These are phyloP conservation scores for Caenorhabditis briggsae DNA, from an alignment of 1,140 invertebrate genomes.

Conservation along the genomic window DNA sequence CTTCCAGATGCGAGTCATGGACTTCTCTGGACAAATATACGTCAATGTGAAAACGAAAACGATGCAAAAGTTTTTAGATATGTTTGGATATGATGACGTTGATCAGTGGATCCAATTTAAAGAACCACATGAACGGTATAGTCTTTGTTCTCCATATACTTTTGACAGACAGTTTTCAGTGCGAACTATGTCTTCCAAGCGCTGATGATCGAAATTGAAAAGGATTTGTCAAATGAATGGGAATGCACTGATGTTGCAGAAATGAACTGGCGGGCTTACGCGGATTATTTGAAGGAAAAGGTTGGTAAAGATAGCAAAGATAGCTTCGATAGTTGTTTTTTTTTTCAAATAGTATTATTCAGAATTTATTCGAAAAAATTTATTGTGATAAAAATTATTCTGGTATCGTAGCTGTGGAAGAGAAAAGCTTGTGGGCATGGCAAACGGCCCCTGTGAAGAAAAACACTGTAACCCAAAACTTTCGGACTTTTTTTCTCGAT, in stretches of 20 bases:
- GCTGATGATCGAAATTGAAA: slow-evolving; percentile 24
- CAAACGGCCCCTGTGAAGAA: no score
- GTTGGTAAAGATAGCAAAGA: neutral
- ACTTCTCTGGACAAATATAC: neutral
- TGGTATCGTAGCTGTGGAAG: no score
- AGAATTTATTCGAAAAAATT: no score
- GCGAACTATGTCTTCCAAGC: slow-evolving; percentile 23
- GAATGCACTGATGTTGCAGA: slow-evolving; percentile 21
- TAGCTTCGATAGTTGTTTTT: no score
- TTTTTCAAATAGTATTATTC: no score
- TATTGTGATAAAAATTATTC: no score
- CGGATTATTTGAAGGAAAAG: neutral
- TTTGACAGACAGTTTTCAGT: neutral
- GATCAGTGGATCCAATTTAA: slow-evolving; percentile 8
- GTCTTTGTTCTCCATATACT: neutral
- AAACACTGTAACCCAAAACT: no score
- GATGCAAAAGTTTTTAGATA: neutral
- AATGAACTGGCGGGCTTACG: neutral
- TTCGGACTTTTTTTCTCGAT: no score
- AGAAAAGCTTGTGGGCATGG: no score
- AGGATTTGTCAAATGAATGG: neutral
- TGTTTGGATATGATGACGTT: slow-evolving; percentile 16
- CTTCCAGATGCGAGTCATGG: slow-evolving; percentile 41
- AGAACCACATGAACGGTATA: slow-evolving; percentile 4
- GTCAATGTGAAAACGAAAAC: neutral